phyloP scores from a whole-genome alignment of 2,113 vertebrate species.

The Prinia subflava region DNA sequence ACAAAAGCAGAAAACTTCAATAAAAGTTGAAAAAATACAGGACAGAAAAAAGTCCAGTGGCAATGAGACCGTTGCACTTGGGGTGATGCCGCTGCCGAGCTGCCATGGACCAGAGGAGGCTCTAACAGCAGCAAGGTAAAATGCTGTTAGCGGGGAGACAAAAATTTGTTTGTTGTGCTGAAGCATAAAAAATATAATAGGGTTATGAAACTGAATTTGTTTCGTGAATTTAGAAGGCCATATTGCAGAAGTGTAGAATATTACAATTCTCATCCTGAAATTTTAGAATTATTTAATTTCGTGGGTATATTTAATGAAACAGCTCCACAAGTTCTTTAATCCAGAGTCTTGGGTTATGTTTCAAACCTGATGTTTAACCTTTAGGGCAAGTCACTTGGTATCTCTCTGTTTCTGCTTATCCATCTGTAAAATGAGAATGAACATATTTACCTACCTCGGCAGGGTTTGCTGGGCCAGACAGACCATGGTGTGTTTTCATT shows the following conservation, averaged over 20 bases:
- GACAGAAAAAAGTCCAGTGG: not conserved
- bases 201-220: not conserved
- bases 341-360: not conserved
- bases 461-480: not conserved
- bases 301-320: constrained; percentile 15
- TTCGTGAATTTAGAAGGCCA: not conserved
- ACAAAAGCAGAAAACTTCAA: not conserved
- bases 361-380: constrained; percentile 50
- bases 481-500: not conserved
- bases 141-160: not conserved
- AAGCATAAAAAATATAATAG: not conserved
- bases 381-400: constrained; percentile 38
- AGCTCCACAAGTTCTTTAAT: not conserved
- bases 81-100: not conserved
- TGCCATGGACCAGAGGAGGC: not conserved
- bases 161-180: not conserved
- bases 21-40: not conserved
- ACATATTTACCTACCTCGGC: constrained; percentile 40
- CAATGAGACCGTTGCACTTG: not conserved
- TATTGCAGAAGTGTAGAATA: not conserved
- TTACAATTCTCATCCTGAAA: not conserved
- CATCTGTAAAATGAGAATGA: constrained; percentile 56
- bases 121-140: not conserved
- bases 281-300: not conserved
- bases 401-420: constrained; percentile 53